phyloP scores from a whole-genome alignment of 2,113 vertebrate species.

The Miniopterus natalensis region DNA sequence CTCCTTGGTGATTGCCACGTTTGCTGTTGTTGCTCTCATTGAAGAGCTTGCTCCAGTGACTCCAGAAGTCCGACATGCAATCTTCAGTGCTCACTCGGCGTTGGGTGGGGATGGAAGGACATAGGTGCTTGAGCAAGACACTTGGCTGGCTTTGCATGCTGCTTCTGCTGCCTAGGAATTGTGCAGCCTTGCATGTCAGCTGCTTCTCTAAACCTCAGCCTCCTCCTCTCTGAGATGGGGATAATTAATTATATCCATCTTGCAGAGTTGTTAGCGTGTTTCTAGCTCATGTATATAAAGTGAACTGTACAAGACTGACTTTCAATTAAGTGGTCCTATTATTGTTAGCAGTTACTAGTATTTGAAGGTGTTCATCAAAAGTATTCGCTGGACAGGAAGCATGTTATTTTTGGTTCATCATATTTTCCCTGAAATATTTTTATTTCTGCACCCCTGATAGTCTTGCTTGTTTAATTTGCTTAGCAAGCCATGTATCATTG shows the following conservation, averaged over 20 bases:
- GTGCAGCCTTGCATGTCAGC: neutral
- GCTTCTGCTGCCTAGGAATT: neutral
- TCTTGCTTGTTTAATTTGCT: conserved; percentile 55
- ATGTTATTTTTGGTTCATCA: neutral
- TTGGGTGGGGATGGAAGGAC: neutral
- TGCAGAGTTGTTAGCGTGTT: neutral
- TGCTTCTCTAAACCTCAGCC: neutral
- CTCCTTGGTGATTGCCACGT: neutral
- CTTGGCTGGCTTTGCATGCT: neutral
- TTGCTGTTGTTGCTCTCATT: neutral
- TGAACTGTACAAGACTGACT: neutral
- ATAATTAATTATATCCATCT: neutral
- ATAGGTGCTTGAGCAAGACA: neutral
- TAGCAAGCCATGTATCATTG: neutral
- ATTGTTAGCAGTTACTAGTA: neutral
- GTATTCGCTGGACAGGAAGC: neutral
- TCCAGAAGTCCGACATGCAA: neutral
- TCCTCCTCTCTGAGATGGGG: neutral
- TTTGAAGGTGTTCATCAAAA: neutral
- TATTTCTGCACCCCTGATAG: neutral
- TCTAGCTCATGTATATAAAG: neutral
- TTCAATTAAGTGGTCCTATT: neutral
- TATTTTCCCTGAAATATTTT: conserved; percentile 2
- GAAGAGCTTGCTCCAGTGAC: neutral
- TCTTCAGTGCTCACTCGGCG: neutral